Conservation (phyloP, 92 coral and sea anemone species). For the Phenganax marumi region DNA sequence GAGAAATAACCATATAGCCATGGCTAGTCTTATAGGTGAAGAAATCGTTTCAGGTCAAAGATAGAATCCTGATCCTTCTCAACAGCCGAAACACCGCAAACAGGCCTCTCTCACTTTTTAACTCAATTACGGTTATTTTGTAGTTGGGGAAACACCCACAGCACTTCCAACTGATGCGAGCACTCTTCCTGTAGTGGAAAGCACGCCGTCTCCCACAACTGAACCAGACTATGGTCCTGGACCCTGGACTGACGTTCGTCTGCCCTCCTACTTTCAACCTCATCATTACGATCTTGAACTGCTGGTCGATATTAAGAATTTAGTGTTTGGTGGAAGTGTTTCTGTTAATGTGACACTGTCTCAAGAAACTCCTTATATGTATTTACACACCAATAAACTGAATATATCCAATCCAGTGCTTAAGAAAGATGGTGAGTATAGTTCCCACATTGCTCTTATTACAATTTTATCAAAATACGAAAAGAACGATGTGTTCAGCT, state of each 20-base stretch:
- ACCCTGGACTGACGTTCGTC: slow-evolving; percentile 83
- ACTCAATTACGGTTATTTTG: too few species aligned
- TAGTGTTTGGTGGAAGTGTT: slow-evolving; percentile 67
- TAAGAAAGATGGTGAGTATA: slow-evolving; percentile 1
- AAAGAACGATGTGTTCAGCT: too few species aligned
- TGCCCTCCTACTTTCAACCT: slow-evolving; percentile 76
- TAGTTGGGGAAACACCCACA: too few species aligned
- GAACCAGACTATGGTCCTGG: slow-evolving; percentile 69
- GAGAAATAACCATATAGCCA: too few species aligned
- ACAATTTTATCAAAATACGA: too few species aligned
- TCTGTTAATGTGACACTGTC: slow-evolving; percentile 56
- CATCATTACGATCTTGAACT: slow-evolving; percentile 71
- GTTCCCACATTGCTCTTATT: too few species aligned
- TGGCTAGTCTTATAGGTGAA: too few species aligned
- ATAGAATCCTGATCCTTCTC: too few species aligned
- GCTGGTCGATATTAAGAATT: slow-evolving; percentile 58
- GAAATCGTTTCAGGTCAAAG: too few species aligned
- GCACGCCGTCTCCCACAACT: slow-evolving; percentile 68
- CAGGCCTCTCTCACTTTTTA: too few species aligned
- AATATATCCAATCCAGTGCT: slow-evolving; percentile 39
- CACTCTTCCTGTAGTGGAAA: background rate
- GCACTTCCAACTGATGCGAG: background rate
- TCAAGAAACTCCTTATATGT: slow-evolving; percentile 62
- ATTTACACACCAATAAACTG: slow-evolving; percentile 74
- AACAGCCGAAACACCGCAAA: too few species aligned